Evolutionary conservation across 2,888 invertebrate species (phyloP).

Genomic region (Blastobasis lacticolella): DNA sequence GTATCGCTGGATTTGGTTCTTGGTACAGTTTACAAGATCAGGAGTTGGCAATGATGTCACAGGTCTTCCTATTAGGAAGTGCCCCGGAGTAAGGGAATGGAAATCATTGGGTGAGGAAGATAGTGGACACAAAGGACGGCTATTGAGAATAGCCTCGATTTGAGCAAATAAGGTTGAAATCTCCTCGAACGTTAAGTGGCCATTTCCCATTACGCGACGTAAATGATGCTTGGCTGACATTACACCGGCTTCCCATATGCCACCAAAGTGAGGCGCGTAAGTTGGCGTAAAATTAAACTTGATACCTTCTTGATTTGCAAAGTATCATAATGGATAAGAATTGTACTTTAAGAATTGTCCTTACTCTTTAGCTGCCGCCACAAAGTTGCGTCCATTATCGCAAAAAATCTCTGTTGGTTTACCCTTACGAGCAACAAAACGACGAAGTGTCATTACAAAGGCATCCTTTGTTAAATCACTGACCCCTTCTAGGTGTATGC

Average conservation of each 20-base stretch:
- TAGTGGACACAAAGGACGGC: constrained; percentile 18
- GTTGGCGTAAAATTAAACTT: constrained; percentile 19
- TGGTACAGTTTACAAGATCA: not conserved
- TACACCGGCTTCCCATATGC: constrained; percentile 15
- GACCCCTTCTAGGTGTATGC: constrained; percentile 20
- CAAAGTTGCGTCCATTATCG: constrained; percentile 25
- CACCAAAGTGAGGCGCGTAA: constrained; percentile 21
- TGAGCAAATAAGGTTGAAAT: constrained; percentile 8
- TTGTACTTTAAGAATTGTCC: constrained; percentile 13
- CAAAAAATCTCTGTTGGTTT: constrained; percentile 22
- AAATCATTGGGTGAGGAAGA: constrained; percentile 15
- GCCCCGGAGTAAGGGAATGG: constrained; percentile 15
- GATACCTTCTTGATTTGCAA: constrained; percentile 18
- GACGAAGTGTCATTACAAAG: constrained; percentile 18
- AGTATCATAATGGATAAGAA: constrained; percentile 10
- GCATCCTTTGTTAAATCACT: constrained; percentile 20
- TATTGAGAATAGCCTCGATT: constrained; percentile 12
- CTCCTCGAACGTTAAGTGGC: constrained; percentile 14
- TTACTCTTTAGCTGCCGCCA: constrained; percentile 19
- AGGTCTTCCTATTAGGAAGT: constrained; percentile 19
- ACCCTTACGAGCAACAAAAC: constrained; percentile 25
- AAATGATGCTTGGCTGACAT: constrained; percentile 15
- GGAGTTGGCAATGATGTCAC: not conserved
- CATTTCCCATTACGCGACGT: constrained; percentile 10
- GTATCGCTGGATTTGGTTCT: constrained; percentile 3